These are phyloP conservation scores for Eupelmus urozonus DNA, from an alignment of 2,888 invertebrate species.

Conservation along the genomic window DNA sequence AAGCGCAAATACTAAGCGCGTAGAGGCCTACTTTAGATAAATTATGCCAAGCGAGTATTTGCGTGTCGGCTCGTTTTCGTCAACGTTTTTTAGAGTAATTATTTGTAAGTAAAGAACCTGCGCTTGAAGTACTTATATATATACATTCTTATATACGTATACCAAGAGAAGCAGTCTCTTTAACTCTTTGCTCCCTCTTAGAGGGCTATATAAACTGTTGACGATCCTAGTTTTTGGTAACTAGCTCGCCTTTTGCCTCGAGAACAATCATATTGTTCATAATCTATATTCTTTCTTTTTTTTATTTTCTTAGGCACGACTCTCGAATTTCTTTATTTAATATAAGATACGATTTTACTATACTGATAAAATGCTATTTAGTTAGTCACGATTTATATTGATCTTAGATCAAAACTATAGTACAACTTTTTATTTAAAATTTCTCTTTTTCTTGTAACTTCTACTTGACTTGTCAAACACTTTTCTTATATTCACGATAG, in stretches of 20 bases:
- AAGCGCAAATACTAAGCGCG: conserved; percentile 49
- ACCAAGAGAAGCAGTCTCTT: conserved; percentile 23
- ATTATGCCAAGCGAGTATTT: conserved; percentile 59
- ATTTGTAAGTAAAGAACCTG: conserved; percentile 62
- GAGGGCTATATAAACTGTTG: conserved; percentile 26
- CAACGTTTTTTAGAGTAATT: conserved; percentile 61
- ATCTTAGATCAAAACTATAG: conserved; percentile 65
- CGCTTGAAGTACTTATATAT: conserved; percentile 29
- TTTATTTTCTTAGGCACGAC: conserved; percentile 31
- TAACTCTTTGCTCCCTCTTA: conserved; percentile 36
- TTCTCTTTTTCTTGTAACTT: conserved; percentile 51
- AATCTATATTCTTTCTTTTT: conserved; percentile 44
- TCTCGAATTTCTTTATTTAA: conserved; percentile 31
- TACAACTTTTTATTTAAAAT: conserved; percentile 46
- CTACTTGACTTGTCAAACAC: conserved; percentile 44
- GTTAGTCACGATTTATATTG: conserved; percentile 62
- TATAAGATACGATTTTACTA: conserved; percentile 10
- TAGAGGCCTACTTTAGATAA: conserved; percentile 35
- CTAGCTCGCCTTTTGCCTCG: conserved; percentile 74
- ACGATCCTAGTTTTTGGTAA: conserved; percentile 56
- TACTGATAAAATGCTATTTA: conserved; percentile 23
- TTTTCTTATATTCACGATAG: conserved; percentile 44
- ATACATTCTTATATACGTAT: conserved; percentile 18
- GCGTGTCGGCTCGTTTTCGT: conserved; percentile 63
- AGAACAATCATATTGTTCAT: conserved; percentile 50